Evolutionary conservation across 2,113 vertebrate species (phyloP).

Genomic region (rat (Rattus norvegicus)): GRCr8 NC_086028.1:62464001-62464500

Average conservation of each 20-base stretch:
- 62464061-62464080: too few species aligned
- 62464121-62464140: too few species aligned
- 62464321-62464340: constrained; percentile 15
- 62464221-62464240: background rate
- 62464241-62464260: background rate
- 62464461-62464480: background rate
- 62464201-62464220: background rate
- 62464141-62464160: background rate
- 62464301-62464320: background rate
- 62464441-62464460: background rate
- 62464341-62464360: background rate
- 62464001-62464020: too few species aligned
- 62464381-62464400: background rate
- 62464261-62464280: background rate
- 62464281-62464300: background rate
- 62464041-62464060: too few species aligned
- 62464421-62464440: background rate
- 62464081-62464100: too few species aligned
- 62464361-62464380: background rate
- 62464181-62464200: background rate
- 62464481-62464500: background rate
- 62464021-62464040: too few species aligned
- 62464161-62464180: background rate
- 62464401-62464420: background rate
- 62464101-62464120: too few species aligned